These are phyloP conservation scores for Caligus rogercresseyi DNA, from an alignment of 1,140 invertebrate genomes.

Conservation along the genomic window DNA sequence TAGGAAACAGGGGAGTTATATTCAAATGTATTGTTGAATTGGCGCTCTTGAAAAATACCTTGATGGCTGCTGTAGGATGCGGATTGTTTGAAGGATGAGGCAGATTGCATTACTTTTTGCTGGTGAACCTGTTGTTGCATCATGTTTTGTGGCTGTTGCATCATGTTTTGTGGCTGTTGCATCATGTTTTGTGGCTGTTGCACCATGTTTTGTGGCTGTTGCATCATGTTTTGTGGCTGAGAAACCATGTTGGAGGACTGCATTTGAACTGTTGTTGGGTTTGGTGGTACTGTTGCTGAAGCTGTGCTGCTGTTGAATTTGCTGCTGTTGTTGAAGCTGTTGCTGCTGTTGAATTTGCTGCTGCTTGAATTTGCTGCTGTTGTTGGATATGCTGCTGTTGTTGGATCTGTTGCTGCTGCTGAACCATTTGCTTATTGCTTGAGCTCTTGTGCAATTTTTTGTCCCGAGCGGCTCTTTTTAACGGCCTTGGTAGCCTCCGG, in stretches of 20 bases:
- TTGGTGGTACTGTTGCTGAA: slow-evolving; percentile 10
- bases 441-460: slow-evolving; percentile 23
- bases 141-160: neutral
- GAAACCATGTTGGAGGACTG: neutral
- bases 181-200: neutral
- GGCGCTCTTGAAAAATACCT: neutral
- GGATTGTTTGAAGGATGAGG: neutral
- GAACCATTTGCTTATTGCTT: slow-evolving; percentile 32
- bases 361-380: slow-evolving; percentile 24
- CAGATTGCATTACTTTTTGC: slow-evolving; percentile 1
- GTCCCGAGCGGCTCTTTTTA: slow-evolving; percentile 16
- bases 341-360: slow-evolving; percentile 22
- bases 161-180: slow-evolving; percentile 1
- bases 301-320: neutral
- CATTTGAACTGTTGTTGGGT: slow-evolving; percentile 18
- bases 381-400: slow-evolving; percentile 23
- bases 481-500: slow-evolving; percentile 46
- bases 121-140: neutral
- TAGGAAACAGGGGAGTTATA: no score
- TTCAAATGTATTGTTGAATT: neutral
- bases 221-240: neutral
- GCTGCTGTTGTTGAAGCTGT: slow-evolving; percentile 23
- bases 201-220: neutral
- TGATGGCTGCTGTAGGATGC: neutral
- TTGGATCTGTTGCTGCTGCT: slow-evolving; percentile 23